These are phyloP conservation scores for Ceraclea dissimilis DNA, from an alignment of 2,888 invertebrate genomes.

Conservation along the genomic window DNA sequence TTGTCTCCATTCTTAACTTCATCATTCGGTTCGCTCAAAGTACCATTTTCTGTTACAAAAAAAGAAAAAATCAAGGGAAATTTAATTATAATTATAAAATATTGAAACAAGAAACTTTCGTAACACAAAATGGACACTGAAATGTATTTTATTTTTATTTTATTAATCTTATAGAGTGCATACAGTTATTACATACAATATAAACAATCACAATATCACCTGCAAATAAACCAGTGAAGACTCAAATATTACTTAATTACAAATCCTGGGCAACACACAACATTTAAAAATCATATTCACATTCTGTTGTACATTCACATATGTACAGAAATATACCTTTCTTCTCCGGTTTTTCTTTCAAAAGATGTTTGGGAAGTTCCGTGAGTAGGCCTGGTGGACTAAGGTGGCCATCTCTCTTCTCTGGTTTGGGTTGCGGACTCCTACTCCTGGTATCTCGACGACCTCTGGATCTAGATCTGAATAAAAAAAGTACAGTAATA, in stretches of 20 bases:
- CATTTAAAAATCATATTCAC: too few relatives aligned
- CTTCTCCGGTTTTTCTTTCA: slow-evolving; percentile 21
- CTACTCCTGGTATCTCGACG: slow-evolving; percentile 22
- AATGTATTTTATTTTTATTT: too few relatives aligned
- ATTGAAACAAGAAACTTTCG: too few relatives aligned
- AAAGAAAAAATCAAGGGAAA: not conserved
- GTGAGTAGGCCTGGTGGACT: slow-evolving; percentile 25
- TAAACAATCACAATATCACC: too few relatives aligned
- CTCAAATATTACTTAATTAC: too few relatives aligned
- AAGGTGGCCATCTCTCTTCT: slow-evolving; percentile 21
- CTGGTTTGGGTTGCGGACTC: slow-evolving; percentile 6
- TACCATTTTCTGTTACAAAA: slow-evolving; percentile 22
- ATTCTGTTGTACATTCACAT: not conserved
- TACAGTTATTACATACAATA: too few relatives aligned
- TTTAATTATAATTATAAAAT: not conserved
- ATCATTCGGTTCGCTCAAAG: not conserved
- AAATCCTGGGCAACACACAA: too few relatives aligned
- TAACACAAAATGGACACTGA: too few relatives aligned
- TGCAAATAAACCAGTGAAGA: too few relatives aligned
- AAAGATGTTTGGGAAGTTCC: slow-evolving; percentile 24
- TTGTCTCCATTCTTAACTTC: slow-evolving; percentile 20
- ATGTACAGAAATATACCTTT: slow-evolving; percentile 14
- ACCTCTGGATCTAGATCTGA: slow-evolving; percentile 18
- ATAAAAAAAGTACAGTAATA: slow-evolving; percentile 12
- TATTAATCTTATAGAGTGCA: too few relatives aligned